A percentile compares a stretch with the other conserved stretches of the same genome.
Conservation (phyloP, 1,140 invertebrate species). For the Caerostris extrusa region DNA sequence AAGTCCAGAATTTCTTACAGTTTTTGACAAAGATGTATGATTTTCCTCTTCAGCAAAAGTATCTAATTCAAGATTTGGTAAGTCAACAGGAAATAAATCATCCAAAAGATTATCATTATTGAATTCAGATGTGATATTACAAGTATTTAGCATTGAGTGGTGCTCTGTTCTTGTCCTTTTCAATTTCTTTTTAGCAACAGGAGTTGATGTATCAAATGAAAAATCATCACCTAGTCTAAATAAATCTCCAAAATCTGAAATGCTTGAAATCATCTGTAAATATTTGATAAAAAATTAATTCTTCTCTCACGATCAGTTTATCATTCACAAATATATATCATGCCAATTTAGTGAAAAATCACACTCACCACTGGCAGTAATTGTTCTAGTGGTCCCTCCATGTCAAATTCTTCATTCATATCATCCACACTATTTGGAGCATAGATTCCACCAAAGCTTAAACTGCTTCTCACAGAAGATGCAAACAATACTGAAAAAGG, state of each 20-base stretch:
- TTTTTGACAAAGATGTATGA: neutral
- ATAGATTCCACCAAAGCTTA: neutral
- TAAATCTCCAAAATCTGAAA: constrained; percentile 35
- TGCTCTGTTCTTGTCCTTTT: neutral
- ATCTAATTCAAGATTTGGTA: neutral
- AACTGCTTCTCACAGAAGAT: neutral
- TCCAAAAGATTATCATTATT: constrained; percentile 54
- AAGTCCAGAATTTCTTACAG: neutral
- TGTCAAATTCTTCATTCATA: neutral
- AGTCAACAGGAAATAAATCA: neutral
- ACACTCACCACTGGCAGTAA: constrained; percentile 53
- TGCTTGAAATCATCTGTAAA: constrained; percentile 38
- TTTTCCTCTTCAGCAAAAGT: neutral
- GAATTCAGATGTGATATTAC: constrained; percentile 60
- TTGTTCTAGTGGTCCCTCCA: neutral
- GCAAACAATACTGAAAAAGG: neutral
- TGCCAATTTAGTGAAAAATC: constrained; percentile 54
- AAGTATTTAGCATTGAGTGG: constrained; percentile 36
- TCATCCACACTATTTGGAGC: neutral
- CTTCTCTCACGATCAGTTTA: neutral
- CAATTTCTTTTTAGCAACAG: constrained; percentile 42
- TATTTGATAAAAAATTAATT: neutral
- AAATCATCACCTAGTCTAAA: constrained; percentile 38
- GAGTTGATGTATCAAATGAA: constrained; percentile 59
- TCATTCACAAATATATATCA: constrained; percentile 2